Conservation (phyloP, 2,113 vertebrate species). For the Thalassarche chlororhynchos region DNA sequence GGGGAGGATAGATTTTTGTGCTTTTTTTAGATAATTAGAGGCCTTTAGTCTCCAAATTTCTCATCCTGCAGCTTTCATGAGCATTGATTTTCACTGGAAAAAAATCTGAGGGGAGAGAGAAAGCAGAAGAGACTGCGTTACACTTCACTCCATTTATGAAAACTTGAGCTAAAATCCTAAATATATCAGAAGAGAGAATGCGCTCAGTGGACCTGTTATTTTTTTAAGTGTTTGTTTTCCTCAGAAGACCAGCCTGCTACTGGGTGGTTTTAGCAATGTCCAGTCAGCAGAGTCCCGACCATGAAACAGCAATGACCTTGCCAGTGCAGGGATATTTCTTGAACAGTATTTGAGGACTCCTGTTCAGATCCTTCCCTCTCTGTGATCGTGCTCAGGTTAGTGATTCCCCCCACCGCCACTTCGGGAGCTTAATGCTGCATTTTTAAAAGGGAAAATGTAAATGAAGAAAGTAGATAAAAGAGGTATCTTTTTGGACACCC, state of each 20-base stretch:
- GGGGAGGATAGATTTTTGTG: not conserved
- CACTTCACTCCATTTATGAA: not conserved
- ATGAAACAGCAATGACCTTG: not conserved
- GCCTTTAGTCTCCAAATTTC: not conserved
- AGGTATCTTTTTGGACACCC: not conserved
- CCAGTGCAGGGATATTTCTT: not conserved
- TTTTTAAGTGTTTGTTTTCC: not conserved
- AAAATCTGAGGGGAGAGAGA: not conserved
- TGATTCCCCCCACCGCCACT: not conserved
- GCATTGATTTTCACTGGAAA: not conserved
- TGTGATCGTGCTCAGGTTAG: not conserved
- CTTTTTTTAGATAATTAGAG: not conserved
- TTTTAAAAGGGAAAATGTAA: not conserved
- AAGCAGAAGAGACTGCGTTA: not conserved
- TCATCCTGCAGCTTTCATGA: not conserved
- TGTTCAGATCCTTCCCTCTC: not conserved
- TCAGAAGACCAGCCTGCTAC: not conserved
- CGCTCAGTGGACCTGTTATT: not conserved
- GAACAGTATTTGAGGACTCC: not conserved
- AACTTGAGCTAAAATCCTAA: not conserved
- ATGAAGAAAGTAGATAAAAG: not conserved
- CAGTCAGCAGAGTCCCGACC: not conserved
- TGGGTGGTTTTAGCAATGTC: not conserved
- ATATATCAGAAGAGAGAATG: not conserved
- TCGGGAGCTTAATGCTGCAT: not conserved